Evolutionary conservation across 2,797 vertebrate species (phyloP).

Genomic region (Anguilla obscura): DNA sequence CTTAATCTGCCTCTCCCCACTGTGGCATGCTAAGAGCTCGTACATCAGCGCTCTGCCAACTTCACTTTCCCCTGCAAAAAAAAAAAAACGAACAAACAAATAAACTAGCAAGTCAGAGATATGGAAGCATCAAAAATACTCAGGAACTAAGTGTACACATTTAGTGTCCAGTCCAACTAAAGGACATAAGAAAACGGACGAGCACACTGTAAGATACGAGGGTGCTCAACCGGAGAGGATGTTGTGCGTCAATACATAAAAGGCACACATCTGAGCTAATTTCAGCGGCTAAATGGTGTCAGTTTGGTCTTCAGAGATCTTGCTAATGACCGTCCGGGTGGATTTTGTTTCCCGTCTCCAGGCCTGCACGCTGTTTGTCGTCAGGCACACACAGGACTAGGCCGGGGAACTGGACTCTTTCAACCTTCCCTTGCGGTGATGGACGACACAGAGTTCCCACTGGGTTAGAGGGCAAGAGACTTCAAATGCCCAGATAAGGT

Average conservation of each 20-base stretch:
- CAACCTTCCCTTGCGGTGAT: conserved; percentile 62
- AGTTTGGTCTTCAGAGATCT: conserved; percentile 64
- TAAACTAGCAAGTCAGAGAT: neutral
- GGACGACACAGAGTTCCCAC: conserved; percentile 72
- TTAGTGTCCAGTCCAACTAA: conserved; percentile 20
- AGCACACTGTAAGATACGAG: neutral
- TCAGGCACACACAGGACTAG: conserved; percentile 38
- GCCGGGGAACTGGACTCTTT: conserved; percentile 24
- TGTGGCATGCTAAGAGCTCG: conserved; percentile 51
- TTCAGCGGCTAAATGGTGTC: conserved; percentile 51
- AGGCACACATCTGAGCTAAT: conserved; percentile 60
- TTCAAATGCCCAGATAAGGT: conserved; percentile 82
- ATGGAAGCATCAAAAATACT: neutral
- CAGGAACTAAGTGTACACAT: conserved; percentile 11
- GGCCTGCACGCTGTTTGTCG: conserved; percentile 76
- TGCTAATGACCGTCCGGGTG: conserved; percentile 70
- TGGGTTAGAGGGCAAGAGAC: conserved; percentile 80
- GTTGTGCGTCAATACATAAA: conserved; percentile 52
- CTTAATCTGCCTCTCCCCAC: conserved; percentile 24
- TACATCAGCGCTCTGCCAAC: conserved; percentile 36
- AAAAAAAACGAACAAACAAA: neutral
- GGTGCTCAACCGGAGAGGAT: conserved; percentile 47
- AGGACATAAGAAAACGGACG: neutral
- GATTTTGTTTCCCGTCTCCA: conserved; percentile 78
- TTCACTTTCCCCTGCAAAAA: conserved; percentile 1